Evolutionary conservation across 2,888 invertebrate species (phyloP).

Genomic region (Brachyopa scutellaris): DNA sequence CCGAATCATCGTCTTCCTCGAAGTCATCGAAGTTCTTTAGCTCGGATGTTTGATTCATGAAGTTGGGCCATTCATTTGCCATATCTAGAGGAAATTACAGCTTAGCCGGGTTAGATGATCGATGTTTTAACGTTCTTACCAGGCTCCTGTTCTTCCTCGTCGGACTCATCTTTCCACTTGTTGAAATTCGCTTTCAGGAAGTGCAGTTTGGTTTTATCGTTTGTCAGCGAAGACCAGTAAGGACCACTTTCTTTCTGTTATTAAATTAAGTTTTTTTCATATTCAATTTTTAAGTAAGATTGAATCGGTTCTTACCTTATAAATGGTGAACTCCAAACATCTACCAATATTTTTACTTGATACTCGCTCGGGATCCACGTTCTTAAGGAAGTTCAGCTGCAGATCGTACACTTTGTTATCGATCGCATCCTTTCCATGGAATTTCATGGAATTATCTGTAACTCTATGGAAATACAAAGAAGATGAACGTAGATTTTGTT

Average conservation of each 20-base stretch:
- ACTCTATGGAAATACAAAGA: slow-evolving; percentile 82
- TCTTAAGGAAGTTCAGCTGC: slow-evolving; percentile 91
- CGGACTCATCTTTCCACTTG: slow-evolving; percentile 99
- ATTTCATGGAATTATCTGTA: slow-evolving; percentile 88
- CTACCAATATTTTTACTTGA: slow-evolving; percentile 88
- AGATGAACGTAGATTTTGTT: neutral
- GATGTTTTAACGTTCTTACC: too few species aligned
- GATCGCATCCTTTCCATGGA: slow-evolving; percentile 91
- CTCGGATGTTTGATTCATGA: slow-evolving; percentile 74
- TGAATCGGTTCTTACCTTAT: slow-evolving; percentile 84
- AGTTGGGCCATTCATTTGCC: slow-evolving; percentile 74
- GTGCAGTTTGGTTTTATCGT: slow-evolving; percentile 94
- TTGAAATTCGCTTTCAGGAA: slow-evolving; percentile 99
- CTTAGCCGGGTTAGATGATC: too few species aligned
- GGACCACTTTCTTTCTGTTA: slow-evolving; percentile 85
- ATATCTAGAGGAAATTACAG: slow-evolving; percentile 17
- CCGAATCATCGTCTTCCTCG: slow-evolving; percentile 87
- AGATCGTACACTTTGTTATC: slow-evolving; percentile 94
- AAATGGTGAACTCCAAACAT: slow-evolving; percentile 88
- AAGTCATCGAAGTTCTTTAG: slow-evolving; percentile 86
- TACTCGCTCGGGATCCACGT: slow-evolving; percentile 91
- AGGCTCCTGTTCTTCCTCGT: slow-evolving; percentile 86
- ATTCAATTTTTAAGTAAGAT: too few species aligned
- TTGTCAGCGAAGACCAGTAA: slow-evolving; percentile 94
- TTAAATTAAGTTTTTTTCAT: too few species aligned